Conservation (phyloP, 2,113 vertebrate genomes). For the Nothoprocta pentlandii region DNA sequence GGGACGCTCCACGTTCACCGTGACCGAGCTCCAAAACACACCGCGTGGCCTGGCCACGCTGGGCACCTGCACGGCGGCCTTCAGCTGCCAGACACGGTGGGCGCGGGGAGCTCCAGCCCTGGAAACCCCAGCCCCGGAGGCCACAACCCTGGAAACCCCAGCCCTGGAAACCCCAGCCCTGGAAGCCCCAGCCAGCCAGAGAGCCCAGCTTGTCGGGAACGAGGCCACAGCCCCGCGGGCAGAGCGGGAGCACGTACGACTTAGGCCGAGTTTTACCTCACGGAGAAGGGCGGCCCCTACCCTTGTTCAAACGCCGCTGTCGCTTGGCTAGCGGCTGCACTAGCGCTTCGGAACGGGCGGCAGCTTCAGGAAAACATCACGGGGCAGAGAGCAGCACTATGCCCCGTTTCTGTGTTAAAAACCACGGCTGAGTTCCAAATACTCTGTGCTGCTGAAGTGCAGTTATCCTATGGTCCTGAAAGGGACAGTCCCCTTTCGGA, state of each 20-base stretch:
- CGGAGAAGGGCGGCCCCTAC: too few relatives aligned
- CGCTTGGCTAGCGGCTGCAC: slow-evolving; percentile 61
- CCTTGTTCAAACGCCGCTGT: slow-evolving; percentile 75
- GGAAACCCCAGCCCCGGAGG: too few relatives aligned
- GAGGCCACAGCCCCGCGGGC: too few relatives aligned
- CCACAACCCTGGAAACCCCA: too few relatives aligned
- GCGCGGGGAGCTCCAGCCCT: too few relatives aligned
- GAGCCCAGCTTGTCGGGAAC: too few relatives aligned
- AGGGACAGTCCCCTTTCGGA: slow-evolving; percentile 23
- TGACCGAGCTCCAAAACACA: slow-evolving; percentile 5
- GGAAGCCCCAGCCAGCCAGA: too few relatives aligned
- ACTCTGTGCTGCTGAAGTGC: slow-evolving; percentile 2
- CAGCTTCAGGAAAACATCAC: slow-evolving; percentile 49
- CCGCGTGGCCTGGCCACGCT: not conserved
- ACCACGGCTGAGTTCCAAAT: slow-evolving; percentile 15
- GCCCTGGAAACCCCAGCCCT: too few relatives aligned
- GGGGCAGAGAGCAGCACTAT: not conserved
- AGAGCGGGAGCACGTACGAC: too few relatives aligned
- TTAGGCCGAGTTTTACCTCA: too few relatives aligned
- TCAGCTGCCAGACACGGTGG: too few relatives aligned
- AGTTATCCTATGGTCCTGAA: slow-evolving; percentile 29
- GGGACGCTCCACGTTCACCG: not conserved
- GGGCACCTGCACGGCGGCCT: too few relatives aligned
- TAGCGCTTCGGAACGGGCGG: slow-evolving; percentile 64
- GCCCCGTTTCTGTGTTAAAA: slow-evolving; percentile 23